Evolutionary conservation across 2,888 invertebrate species (phyloP).

Genomic region (Zele albiditarsus): DNA sequence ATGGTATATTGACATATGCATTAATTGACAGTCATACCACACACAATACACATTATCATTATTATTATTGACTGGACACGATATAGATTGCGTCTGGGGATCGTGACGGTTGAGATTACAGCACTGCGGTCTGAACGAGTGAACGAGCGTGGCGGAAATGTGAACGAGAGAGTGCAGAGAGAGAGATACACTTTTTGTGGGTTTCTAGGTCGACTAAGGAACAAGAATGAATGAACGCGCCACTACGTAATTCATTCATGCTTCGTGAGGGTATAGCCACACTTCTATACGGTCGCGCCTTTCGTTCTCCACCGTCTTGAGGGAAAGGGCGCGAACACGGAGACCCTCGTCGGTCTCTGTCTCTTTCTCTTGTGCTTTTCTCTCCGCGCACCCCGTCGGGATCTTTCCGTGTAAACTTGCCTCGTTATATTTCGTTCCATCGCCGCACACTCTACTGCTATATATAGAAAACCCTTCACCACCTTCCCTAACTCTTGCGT

Average conservation of each 20-base stretch:
- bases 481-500: slow-evolving; percentile 23
- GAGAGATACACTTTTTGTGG: slow-evolving; percentile 67
- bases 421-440: slow-evolving; percentile 69
- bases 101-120: slow-evolving; percentile 12
- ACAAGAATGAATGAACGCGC: slow-evolving; percentile 69
- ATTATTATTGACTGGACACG: background rate
- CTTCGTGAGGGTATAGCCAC: slow-evolving; percentile 64
- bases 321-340: slow-evolving; percentile 40
- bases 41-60: background rate
- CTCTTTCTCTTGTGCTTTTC: background rate
- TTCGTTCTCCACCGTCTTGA: slow-evolving; percentile 48
- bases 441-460: slow-evolving; percentile 63
- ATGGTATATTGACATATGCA: background rate
- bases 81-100: background rate
- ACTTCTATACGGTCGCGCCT: slow-evolving; percentile 44
- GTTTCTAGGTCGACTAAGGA: slow-evolving; percentile 69
- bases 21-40: background rate
- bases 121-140: background rate
- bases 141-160: background rate
- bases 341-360: slow-evolving; percentile 21
- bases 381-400: slow-evolving; percentile 34
- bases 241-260: slow-evolving; percentile 71
- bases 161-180: slow-evolving; percentile 6
- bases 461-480: slow-evolving; percentile 49
- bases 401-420: slow-evolving; percentile 62